Percentiles rank a stretch among this genome's conserved stretches.
phyloP scores from a whole-genome alignment of 2,888 invertebrate genomes.

The Tiphia femorata region DNA sequence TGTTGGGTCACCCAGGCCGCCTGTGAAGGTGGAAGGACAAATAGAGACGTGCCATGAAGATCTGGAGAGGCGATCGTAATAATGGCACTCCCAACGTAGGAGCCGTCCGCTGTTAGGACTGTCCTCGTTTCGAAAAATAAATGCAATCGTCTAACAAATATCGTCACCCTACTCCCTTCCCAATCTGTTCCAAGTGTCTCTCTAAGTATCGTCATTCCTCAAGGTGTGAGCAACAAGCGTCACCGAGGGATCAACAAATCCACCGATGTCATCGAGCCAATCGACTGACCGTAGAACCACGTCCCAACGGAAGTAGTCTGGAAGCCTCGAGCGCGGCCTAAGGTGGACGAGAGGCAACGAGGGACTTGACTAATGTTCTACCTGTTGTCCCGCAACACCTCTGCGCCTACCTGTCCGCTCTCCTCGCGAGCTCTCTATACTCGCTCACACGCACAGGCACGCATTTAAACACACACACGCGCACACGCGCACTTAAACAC shows the following conservation, averaged over 20 bases:
- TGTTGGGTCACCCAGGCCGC: conserved; percentile 54
- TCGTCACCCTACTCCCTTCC: too few relatives aligned
- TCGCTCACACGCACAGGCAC: conserved; percentile 24
- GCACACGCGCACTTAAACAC: too few relatives aligned
- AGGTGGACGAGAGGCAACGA: conserved; percentile 47
- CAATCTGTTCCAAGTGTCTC: too few relatives aligned
- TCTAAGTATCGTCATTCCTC: neutral
- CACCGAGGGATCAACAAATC: neutral
- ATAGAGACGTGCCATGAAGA: conserved; percentile 56
- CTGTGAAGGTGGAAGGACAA: conserved; percentile 40
- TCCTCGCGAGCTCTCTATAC: too few relatives aligned
- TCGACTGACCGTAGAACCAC: too few relatives aligned
- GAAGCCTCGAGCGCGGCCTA: conserved; percentile 42
- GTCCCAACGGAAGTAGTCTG: neutral
- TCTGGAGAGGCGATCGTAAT: conserved; percentile 49
- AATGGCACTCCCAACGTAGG: conserved; percentile 47
- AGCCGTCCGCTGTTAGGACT: conserved; percentile 44
- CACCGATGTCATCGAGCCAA: neutral
- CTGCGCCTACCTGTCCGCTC: conserved; percentile 51
- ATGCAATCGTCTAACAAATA: conserved; percentile 3
- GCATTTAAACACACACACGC: conserved; percentile 2
- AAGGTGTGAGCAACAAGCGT: neutral
- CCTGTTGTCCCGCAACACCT: conserved; percentile 62
- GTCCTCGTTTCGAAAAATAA: neutral
- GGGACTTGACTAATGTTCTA: conserved; percentile 65